Conservation (phyloP, 1,140 invertebrate genomes). For the Nautilus pompilius region DNA sequence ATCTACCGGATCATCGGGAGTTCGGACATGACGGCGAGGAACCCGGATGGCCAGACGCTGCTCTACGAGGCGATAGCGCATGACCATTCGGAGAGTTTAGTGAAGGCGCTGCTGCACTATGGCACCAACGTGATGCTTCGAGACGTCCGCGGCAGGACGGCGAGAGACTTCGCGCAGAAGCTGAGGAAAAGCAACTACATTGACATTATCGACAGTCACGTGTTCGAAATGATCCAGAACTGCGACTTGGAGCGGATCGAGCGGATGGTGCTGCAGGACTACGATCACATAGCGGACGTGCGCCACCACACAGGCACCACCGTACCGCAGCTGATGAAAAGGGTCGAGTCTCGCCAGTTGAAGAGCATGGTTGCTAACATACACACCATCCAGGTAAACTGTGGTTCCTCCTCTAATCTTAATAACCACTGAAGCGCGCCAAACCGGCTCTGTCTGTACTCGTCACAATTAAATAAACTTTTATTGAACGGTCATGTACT, state of each 20-base stretch:
- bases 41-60: constrained; percentile 29
- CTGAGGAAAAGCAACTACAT: constrained; percentile 20
- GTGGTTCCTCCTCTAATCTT: too few relatives aligned
- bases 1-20: constrained; percentile 26
- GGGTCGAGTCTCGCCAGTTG: too few relatives aligned
- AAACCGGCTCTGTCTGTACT: too few relatives aligned
- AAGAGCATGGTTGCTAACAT: too few relatives aligned
- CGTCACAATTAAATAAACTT: too few relatives aligned
- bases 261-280: constrained; percentile 27
- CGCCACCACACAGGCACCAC: constrained; percentile 14
- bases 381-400: too few relatives aligned
- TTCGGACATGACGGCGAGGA: constrained; percentile 25
- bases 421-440: too few relatives aligned
- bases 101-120: constrained; percentile 20
- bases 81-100: constrained; percentile 16
- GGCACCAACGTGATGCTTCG: constrained; percentile 28
- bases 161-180: constrained; percentile 26
- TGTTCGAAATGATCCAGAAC: constrained; percentile 29
- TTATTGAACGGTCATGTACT: too few relatives aligned
- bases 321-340: too few relatives aligned
- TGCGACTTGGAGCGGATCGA: constrained; percentile 26
- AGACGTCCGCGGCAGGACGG: constrained; percentile 26
- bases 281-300: constrained; percentile 31
- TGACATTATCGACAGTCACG: constrained; percentile 23
- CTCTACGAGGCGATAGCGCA: constrained; percentile 26